Base-by-base conservation (phyloP, 2,888 invertebrate genomes). In the Megalurothrips usitatus region DNA sequence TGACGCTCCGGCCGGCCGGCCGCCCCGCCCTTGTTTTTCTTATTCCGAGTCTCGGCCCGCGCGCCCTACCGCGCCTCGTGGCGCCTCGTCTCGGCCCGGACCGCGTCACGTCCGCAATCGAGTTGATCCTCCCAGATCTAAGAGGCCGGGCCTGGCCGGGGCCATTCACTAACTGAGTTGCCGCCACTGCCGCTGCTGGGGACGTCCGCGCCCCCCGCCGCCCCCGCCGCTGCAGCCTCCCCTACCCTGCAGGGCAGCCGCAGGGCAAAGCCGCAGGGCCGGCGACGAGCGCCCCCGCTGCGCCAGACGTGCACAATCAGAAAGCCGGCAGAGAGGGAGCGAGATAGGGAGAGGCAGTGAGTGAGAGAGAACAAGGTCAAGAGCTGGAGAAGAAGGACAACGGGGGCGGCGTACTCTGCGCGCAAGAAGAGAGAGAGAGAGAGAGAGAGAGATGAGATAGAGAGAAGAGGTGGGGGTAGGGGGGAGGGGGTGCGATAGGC, bases 221-320 rank as follows among this genome's bases (percentile, higher is more conserved):
- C 34, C 34, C 34, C 34, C 34, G 34, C 34, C 6, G 34, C 34
- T 43, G 34, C 34, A 43, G 34, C 34, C 3, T 6, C 34, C 2
- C 34, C 34, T n/a, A n/a, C n/a, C 34, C 34, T 6, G 58, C 58
- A 17, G 58, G 58, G 58, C 58, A 58, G 58, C 34, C 34, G 11
- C 63, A n/a, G 63, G 63, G 63, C n/a, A n/a, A n/a, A 58, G 58
- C 34, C 34, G 11, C 63, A n/a, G 63, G 63, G 63, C n/a, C 63
- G 68, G 68, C 58, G 68, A 19, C 63, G 68, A 23, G 68, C 23
- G 26, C 68, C n/a, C 11, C 23, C 26, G 68, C 68, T 75, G 68
- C 23, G 68, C 68, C 68, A 75, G 68, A 75, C 68, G 68, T 75
- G 68, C 68, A 75, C 68, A 75, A 75, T 75, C 68, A 75, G 68